Conservation (phyloP, 2,888 invertebrate species). For the Erebia epiphron region DNA sequence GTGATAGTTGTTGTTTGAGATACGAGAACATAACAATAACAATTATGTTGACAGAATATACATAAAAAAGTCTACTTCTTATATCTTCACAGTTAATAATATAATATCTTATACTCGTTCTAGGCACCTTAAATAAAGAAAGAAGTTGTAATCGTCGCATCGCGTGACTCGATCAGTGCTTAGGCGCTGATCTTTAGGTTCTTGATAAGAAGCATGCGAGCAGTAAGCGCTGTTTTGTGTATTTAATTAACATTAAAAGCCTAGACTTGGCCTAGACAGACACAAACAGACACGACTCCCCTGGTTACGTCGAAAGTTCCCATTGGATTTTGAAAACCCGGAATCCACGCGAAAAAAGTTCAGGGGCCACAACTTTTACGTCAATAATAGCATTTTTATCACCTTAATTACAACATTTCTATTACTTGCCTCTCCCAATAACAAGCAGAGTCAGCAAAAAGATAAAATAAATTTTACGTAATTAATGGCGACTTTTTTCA, state of each 20-base stretch:
- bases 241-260: slow-evolving; percentile 60
- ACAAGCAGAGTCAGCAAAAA: not conserved
- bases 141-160: slow-evolving; percentile 65
- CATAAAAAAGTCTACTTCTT: too few relatives aligned
- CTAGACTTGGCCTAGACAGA: not conserved
- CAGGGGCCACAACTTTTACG: too few relatives aligned
- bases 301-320: too few relatives aligned
- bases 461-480: not conserved
- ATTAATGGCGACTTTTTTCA: not conserved
- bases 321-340: too few relatives aligned
- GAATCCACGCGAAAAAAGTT: too few relatives aligned
- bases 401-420: not conserved
- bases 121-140: slow-evolving; percentile 37
- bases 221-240: slow-evolving; percentile 65
- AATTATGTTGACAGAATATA: too few relatives aligned
- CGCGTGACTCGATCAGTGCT: slow-evolving; percentile 62
- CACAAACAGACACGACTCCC: too few relatives aligned
- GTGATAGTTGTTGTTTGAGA: too few relatives aligned
- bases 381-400: not conserved
- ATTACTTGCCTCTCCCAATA: not conserved
- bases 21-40: too few relatives aligned
- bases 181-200: slow-evolving; percentile 59
- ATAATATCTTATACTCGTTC: not conserved
- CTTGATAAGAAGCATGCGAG: slow-evolving; percentile 54
- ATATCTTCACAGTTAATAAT: slow-evolving; percentile 36